Evolutionary conservation across 2,797 vertebrate species (phyloP).

Genomic region (Aplochiton taeniatus): DNA sequence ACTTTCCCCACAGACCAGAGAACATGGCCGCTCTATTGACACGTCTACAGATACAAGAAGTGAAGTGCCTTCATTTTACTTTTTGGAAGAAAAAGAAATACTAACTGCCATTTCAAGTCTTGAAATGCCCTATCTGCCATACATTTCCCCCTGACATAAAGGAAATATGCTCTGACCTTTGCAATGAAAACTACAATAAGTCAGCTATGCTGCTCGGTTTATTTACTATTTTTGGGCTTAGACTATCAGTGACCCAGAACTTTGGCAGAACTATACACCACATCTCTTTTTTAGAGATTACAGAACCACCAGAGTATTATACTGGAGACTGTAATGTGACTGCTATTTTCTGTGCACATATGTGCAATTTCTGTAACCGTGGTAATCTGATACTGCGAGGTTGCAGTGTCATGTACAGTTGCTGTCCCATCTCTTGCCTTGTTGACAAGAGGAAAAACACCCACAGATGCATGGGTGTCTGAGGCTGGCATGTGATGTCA

Average conservation of each 20-base stretch:
- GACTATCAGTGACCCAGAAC: too few relatives aligned
- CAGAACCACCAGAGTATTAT: too few relatives aligned
- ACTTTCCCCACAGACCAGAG: too few relatives aligned
- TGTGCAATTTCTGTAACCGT: conserved; percentile 53
- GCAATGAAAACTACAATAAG: conserved; percentile 8
- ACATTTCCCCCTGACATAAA: too few relatives aligned
- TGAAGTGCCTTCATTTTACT: too few relatives aligned
- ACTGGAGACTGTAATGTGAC: conserved; percentile 25
- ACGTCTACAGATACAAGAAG: too few relatives aligned
- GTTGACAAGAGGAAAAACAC: conserved; percentile 53
- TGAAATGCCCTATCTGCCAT: too few relatives aligned
- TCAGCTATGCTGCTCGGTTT: neutral
- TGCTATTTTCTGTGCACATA: conserved; percentile 47
- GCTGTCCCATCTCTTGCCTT: conserved; percentile 41
- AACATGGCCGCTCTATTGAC: too few relatives aligned
- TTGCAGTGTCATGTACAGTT: conserved; percentile 66
- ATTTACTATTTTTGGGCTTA: conserved; percentile 10
- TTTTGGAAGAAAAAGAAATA: too few relatives aligned
- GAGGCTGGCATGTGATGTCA: conserved; percentile 60
- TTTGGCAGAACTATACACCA: conserved; percentile 5
- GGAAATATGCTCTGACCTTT: neutral
- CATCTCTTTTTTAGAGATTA: conserved; percentile 21
- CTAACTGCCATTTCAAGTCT: too few relatives aligned
- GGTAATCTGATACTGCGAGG: conserved; percentile 71
- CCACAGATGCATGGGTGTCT: conserved; percentile 69